Evolutionary conservation across 2,888 invertebrate species (phyloP).

Genomic region (Eumerus sabulonum): DNA sequence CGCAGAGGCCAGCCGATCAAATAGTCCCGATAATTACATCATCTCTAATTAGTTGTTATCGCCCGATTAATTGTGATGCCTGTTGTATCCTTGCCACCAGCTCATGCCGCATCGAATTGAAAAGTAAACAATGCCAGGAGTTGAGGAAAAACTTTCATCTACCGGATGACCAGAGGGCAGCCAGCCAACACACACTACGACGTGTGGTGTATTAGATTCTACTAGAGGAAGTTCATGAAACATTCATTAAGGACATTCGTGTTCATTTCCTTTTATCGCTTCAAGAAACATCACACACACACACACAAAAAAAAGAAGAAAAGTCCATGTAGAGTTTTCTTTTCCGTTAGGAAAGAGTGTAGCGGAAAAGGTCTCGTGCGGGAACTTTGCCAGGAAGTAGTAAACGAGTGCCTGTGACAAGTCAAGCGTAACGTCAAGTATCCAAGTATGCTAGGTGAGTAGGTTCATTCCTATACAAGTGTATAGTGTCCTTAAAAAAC

Average conservation of each 20-base stretch:
- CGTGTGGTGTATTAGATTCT: constrained; percentile 37
- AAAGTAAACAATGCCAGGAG: constrained; percentile 38
- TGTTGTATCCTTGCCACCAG: constrained; percentile 29
- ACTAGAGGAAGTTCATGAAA: constrained; percentile 74
- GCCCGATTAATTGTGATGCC: constrained; percentile 61
- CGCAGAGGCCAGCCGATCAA: constrained; percentile 31
- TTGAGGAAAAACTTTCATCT: constrained; percentile 6
- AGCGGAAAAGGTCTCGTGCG: constrained; percentile 19
- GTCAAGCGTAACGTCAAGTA: constrained; percentile 58
- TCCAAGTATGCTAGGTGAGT: constrained; percentile 52
- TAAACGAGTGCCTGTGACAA: constrained; percentile 33
- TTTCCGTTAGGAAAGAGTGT: constrained; percentile 10
- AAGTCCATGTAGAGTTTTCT: constrained; percentile 28
- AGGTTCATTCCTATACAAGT: constrained; percentile 26
- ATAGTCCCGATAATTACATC: constrained; percentile 57
- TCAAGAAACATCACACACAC: constrained; percentile 53
- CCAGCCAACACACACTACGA: not conserved
- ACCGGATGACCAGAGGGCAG: constrained; percentile 45
- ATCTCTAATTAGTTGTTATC: constrained; percentile 64
- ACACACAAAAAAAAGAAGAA: not conserved
- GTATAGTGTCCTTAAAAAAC: too few relatives aligned
- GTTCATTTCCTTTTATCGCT: constrained; percentile 73
- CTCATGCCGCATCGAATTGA: constrained; percentile 13
- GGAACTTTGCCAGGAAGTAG: constrained; percentile 40
- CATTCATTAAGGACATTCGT: constrained; percentile 76